Conservation (phyloP, 2,888 invertebrate species). For the Drosophila pseudotalamancana region DNA sequence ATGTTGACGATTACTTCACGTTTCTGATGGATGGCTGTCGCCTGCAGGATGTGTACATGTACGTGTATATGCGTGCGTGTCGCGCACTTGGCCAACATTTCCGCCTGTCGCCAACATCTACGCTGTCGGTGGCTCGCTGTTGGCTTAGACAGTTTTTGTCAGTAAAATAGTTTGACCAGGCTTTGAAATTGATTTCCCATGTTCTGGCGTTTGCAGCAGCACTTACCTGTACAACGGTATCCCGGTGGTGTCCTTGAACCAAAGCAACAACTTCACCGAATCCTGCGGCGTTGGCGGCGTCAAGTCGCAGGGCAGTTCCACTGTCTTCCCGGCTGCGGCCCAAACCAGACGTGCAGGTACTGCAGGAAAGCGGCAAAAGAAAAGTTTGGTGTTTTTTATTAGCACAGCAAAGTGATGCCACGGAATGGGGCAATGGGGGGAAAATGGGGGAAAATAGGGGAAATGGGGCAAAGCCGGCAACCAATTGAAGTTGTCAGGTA, state of each 20-base stretch:
- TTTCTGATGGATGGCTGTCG: conserved; percentile 72
- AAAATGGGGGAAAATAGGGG: not conserved
- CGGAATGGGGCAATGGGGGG: not conserved
- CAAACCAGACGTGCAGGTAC: conserved; percentile 89
- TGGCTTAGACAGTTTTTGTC: conserved; percentile 10
- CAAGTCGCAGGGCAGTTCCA: conserved; percentile 93
- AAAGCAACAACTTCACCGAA: conserved; percentile 92
- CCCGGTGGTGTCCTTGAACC: conserved; percentile 94
- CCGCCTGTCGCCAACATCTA: conserved; percentile 41
- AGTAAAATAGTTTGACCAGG: conserved; percentile 51
- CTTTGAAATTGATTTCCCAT: conserved; percentile 46
- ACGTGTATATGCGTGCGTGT: conserved; percentile 16
- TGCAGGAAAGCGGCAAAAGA: conserved; percentile 78
- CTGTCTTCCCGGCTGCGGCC: conserved; percentile 91
- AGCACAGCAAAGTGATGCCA: conserved; percentile 32
- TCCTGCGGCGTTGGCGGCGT: conserved; percentile 89
- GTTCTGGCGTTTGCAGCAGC: conserved; percentile 32
- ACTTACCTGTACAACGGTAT: conserved; percentile 95
- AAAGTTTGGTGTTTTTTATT: conserved; percentile 46
- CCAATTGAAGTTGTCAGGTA: conserved; percentile 64
- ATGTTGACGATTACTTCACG: conserved; percentile 79
- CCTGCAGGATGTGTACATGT: conserved; percentile 30
- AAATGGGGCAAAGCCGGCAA: not conserved
- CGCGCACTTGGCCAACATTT: conserved; percentile 52
- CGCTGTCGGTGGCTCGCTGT: too few relatives aligned